Base-by-base conservation (phyloP, 2,113 vertebrate genomes). In the Pedionomus torquatus region DNA sequence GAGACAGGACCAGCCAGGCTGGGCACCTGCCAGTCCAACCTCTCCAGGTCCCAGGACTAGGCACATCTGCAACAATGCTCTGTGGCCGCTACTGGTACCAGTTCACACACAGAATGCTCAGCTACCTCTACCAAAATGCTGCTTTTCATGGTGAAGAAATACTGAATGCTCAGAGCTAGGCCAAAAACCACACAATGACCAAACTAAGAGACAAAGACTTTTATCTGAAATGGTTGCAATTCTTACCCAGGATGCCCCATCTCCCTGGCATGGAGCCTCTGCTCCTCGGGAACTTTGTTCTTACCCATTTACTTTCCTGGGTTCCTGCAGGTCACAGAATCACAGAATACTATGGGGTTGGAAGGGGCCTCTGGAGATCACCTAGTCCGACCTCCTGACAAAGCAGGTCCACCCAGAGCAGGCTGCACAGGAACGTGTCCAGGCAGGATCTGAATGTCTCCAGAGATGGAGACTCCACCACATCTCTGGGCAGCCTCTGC, bases 261-360 rank as follows among this genome's bases (percentile, higher is more conserved):
- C 33, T 64, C 10, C 11, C 39, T 14, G 3, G 10, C 13, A 23
- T 0, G 5, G 13, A 37, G 48, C 5, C 1, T 30, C 52, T 83
- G 44, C 20, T 54, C 13, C 20, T n/a, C 39, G 86, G 31, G 52
- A 83, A 25, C 15, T 37, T 57, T 72, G 11, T 21, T 92, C 43
- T 30, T 35, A 17, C 23, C 11, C 48, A 14, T 25, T 26, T 60
- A 11, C 26, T 57, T 31, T 44, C 31, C 72, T 74, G 37, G 25
- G 54, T 80, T 21, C 49, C 7, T 0, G 0, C 2, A 52, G 46
- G 11, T 44, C 43, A 44, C 43, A 44, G 43, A 44, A 44, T 44
- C 43, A 44, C 43, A 44, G 43, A 14, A 16, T 44, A 16, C 12
- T 15, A 44, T 16, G 15, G 43, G 43, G 43, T 44, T 12, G 43